Evolutionary conservation across 2,888 invertebrate genomes (phyloP).

Genomic region (Erebia epiphron): DNA sequence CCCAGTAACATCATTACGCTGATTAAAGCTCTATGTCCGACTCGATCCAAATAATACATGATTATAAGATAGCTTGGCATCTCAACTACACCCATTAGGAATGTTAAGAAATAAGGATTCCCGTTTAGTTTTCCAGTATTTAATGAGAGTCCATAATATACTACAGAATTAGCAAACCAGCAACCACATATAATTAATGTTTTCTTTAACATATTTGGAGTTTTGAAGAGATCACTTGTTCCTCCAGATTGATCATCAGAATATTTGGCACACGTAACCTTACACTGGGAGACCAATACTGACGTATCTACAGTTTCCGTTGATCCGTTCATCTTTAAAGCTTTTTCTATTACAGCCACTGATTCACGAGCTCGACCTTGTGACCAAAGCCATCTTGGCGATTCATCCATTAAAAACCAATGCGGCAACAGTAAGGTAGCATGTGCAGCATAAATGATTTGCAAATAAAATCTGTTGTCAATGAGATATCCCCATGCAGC

Average conservation of each 20-base stretch:
- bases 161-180: conserved; percentile 94
- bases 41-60: conserved; percentile 88
- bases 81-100: conserved; percentile 91
- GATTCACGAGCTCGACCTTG: conserved; percentile 90
- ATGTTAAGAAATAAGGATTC: conserved; percentile 91
- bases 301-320: conserved; percentile 85
- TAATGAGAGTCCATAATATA: conserved; percentile 92
- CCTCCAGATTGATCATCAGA: conserved; percentile 81
- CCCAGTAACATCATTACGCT: conserved; percentile 91
- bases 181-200: conserved; percentile 91
- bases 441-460: conserved; percentile 90
- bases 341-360: conserved; percentile 88
- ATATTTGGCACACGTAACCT: conserved; percentile 75
- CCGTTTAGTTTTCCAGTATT: conserved; percentile 90
- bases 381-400: conserved; percentile 94
- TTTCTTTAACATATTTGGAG: conserved; percentile 89
- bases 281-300: conserved; percentile 85
- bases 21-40: conserved; percentile 89
- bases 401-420: conserved; percentile 94
- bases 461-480: conserved; percentile 88
- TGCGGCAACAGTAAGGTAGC: conserved; percentile 88
- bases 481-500: conserved; percentile 92
- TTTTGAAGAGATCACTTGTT: conserved; percentile 89
- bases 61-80: conserved; percentile 90
- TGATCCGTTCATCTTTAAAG: conserved; percentile 87